Evolutionary conservation across 37 sponge, comb jelly and placozoan species (phyloP).

Genomic region (Spongilla lacustris): DNA sequence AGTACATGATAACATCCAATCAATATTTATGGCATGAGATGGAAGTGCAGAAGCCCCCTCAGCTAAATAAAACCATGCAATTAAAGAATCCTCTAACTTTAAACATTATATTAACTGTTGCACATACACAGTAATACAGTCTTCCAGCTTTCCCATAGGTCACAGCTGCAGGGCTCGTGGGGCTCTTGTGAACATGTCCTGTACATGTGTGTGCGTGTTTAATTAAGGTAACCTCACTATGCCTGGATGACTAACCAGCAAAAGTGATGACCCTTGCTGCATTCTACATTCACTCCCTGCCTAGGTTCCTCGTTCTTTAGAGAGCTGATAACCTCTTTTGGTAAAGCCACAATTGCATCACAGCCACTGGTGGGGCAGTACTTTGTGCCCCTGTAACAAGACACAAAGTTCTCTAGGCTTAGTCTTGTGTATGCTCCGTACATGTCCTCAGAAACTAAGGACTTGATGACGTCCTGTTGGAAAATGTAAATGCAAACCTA

Average conservation of each 20-base stretch:
- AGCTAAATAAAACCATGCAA: background rate
- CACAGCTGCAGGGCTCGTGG: constrained; percentile 84
- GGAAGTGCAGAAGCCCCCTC: background rate
- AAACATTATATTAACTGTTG: background rate
- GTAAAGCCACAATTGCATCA: background rate
- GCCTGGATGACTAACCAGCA: constrained; percentile 63
- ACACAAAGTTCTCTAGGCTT: constrained; percentile 81
- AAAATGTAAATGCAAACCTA: background rate
- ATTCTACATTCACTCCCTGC: constrained; percentile 73
- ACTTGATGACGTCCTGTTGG: constrained; percentile 65
- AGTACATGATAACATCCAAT: constrained; percentile 65
- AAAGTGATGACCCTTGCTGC: constrained; percentile 77
- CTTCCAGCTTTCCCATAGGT: constrained; percentile 86
- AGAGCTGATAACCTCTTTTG: background rate
- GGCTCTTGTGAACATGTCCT: constrained; percentile 84
- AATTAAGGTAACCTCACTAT: background rate
- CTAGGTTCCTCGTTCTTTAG: background rate
- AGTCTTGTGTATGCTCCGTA: constrained; percentile 67
- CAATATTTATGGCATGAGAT: background rate
- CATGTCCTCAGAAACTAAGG: constrained; percentile 63
- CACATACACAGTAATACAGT: background rate
- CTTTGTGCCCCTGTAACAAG: constrained; percentile 61
- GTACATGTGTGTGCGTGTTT: background rate
- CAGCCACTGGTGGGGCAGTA: constrained; percentile 90
- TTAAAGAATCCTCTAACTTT: background rate